phyloP scores from a whole-genome alignment of 2,113 vertebrate species.

The Tragelaphus strepsiceros region DNA sequence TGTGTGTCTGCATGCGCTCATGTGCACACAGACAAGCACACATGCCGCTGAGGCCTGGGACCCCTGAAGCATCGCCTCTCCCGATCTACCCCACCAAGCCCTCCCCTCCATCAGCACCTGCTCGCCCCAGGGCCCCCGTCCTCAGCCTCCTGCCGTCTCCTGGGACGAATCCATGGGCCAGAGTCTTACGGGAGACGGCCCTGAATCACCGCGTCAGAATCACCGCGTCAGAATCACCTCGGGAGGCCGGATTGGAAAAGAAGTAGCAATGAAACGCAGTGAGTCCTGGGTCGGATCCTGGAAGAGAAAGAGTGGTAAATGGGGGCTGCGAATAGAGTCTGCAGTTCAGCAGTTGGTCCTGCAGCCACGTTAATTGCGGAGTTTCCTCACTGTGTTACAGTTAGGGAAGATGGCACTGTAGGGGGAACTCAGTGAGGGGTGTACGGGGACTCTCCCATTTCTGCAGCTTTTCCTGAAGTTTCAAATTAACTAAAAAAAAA shows the following conservation, averaged over 20 bases:
- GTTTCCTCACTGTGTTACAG: accelerated
- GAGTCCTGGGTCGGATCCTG: not conserved
- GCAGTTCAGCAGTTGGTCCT: accelerated
- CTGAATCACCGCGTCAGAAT: not conserved
- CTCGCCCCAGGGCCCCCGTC: not conserved
- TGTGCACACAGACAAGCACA: accelerated
- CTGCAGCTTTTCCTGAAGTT: not conserved
- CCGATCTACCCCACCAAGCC: not conserved
- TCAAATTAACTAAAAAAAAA: not conserved
- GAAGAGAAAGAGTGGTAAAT: not conserved
- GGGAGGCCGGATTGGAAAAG: not conserved
- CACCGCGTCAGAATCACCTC: not conserved
- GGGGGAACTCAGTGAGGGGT: not conserved
- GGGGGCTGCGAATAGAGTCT: accelerated
- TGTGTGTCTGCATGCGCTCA: accelerated
- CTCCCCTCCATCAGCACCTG: not conserved
- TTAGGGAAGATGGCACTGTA: not conserved
- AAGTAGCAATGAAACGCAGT: not conserved
- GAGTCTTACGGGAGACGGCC: not conserved
- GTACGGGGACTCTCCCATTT: not conserved
- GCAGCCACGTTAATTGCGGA: accelerated
- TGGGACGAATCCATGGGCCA: not conserved
- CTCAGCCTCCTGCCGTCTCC: not conserved
- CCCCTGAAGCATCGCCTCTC: not conserved
- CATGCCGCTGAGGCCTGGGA: accelerated